A percentile compares a stretch with the other conserved stretches of the same genome.
These are phyloP conservation scores for Phyllostomus discolor DNA, from an alignment of 2,113 vertebrate genomes.

Conservation along the genomic window DNA sequence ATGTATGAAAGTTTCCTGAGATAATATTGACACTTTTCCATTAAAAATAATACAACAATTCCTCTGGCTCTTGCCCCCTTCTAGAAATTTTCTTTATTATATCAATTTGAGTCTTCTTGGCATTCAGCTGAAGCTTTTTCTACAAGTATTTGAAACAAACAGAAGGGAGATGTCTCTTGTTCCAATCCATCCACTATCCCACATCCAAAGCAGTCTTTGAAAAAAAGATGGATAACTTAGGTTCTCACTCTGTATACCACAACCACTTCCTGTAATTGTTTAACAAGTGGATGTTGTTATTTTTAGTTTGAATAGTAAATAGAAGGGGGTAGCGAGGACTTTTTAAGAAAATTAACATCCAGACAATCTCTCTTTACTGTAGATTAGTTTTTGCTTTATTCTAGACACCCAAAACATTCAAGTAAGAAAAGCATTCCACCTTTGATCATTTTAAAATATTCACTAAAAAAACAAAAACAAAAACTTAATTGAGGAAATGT, in stretches of 20 bases:
- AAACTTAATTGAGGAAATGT: constrained; percentile 25
- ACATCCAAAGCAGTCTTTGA: not conserved
- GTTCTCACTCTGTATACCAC: not conserved
- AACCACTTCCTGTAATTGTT: not conserved
- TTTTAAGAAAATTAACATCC: not conserved
- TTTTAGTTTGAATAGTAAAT: not conserved
- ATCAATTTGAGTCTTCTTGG: not conserved
- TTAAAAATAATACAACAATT: not conserved
- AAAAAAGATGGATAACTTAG: not conserved
- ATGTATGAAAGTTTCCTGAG: not conserved
- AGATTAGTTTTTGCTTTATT: constrained; percentile 21
- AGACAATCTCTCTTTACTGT: not conserved
- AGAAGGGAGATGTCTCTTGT: not conserved
- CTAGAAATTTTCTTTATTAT: not conserved
- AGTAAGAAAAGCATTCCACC: not conserved
- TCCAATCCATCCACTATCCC: not conserved
- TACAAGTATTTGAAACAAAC: not conserved
- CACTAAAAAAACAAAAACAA: not conserved
- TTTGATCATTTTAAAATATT: constrained; percentile 53
- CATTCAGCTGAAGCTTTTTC: not conserved
- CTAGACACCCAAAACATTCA: not conserved
- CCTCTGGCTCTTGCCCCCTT: not conserved
- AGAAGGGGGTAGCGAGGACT: not conserved
- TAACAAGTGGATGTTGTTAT: not conserved
- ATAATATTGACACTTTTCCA: not conserved